A percentile compares a stretch with the other conserved stretches of the same genome.
These are phyloP conservation scores for Aphelocoma californica DNA, from an alignment of 2,797 vertebrate species.

Conservation along the genomic window DNA sequence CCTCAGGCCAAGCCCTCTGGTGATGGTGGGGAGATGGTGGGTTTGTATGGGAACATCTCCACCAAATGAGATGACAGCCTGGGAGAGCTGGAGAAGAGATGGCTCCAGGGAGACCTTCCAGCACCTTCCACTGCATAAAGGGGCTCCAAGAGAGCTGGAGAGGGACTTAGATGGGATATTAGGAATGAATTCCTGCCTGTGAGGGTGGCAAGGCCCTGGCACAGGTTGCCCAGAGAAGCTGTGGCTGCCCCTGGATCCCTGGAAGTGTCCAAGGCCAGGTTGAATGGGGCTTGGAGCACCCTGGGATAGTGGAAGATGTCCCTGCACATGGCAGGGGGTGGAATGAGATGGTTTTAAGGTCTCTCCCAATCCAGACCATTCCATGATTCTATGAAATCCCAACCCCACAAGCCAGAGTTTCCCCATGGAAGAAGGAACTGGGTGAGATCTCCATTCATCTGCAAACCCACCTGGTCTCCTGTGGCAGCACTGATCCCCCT, in stretches of 20 bases:
- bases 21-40: background rate
- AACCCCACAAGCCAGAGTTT: background rate
- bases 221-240: background rate
- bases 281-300: accelerated
- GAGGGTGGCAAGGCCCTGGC: accelerated
- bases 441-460: background rate
- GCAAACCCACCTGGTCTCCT: background rate
- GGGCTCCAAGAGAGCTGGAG: background rate
- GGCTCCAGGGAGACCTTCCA: background rate
- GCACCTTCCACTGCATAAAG: background rate
- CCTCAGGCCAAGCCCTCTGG: background rate
- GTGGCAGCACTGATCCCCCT: background rate
- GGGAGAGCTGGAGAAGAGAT: background rate
- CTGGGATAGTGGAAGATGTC: accelerated
- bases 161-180: background rate
- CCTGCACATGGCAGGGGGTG: background rate
- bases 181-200: background rate
- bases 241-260: background rate
- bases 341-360: background rate
- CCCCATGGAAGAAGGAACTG: background rate
- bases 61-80: background rate
- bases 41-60: background rate
- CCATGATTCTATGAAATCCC: background rate
- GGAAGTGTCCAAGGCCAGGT: background rate
- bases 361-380: background rate